These are phyloP conservation scores for Cerastoderma edule DNA, from an alignment of 2,888 invertebrate species.

Conservation along the genomic window DNA sequence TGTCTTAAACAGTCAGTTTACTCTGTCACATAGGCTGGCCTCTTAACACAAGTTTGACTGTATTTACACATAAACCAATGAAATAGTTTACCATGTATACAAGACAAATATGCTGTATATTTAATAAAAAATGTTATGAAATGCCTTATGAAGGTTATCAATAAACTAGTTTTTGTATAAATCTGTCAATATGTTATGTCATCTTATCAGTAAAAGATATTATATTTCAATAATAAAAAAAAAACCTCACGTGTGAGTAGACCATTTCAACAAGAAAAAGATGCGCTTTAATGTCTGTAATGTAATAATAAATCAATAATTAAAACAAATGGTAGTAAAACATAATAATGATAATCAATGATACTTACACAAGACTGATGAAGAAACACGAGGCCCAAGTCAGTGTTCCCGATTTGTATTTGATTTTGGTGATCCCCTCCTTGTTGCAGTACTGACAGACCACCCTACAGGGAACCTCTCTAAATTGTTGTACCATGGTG, in stretches of 20 bases:
- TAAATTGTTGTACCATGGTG: slow-evolving; percentile 14
- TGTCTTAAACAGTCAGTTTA: too few relatives aligned
- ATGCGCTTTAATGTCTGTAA: background rate
- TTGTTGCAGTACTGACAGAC: slow-evolving; percentile 19
- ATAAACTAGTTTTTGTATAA: too few relatives aligned
- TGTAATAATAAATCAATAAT: background rate
- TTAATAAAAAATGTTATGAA: too few relatives aligned
- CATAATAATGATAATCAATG: background rate
- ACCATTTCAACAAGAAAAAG: background rate
- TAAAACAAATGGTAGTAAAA: background rate
- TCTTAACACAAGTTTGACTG: too few relatives aligned
- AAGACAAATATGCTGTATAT: too few relatives aligned
- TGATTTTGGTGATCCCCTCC: slow-evolving; percentile 7
- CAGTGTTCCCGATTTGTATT: slow-evolving; percentile 15
- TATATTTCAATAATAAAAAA: background rate
- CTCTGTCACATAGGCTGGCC: too few relatives aligned
- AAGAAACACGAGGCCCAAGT: slow-evolving; percentile 5
- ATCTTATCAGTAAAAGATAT: background rate
- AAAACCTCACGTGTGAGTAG: background rate
- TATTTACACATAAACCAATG: too few relatives aligned
- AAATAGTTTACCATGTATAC: too few relatives aligned
- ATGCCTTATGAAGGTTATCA: too few relatives aligned
- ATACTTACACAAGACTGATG: slow-evolving; percentile 13
- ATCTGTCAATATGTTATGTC: background rate
- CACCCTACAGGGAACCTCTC: slow-evolving; percentile 7